These are phyloP conservation scores for Mus minutoides DNA, from an alignment of 2,797 vertebrate genomes.

Conservation along the genomic window DNA sequence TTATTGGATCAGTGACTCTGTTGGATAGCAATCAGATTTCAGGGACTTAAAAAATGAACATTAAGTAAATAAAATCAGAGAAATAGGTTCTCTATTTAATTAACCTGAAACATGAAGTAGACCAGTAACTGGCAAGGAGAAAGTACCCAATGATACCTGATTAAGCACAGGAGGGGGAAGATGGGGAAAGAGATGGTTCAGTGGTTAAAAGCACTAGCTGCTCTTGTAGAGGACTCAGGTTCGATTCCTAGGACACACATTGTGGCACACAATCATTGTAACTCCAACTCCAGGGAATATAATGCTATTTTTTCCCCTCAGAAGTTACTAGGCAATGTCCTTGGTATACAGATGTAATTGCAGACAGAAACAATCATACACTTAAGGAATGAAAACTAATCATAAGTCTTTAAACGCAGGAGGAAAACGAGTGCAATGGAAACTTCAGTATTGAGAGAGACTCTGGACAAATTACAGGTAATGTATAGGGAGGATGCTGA, in stretches of 20 bases:
- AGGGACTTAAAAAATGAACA: constrained; percentile 22
- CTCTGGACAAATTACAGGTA: neutral
- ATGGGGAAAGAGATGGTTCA: neutral
- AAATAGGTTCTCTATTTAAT: constrained; percentile 9
- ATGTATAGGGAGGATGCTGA: neutral
- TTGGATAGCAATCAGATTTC: constrained; percentile 16
- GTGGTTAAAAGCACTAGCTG: neutral
- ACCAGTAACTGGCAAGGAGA: neutral
- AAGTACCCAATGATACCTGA: neutral
- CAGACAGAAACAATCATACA: neutral
- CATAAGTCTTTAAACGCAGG: neutral
- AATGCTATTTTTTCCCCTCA: neutral
- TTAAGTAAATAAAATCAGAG: constrained; percentile 57
- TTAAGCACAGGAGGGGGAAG: neutral
- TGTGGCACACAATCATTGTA: neutral
- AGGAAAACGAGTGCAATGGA: neutral
- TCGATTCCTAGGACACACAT: neutral
- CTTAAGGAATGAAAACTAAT: neutral
- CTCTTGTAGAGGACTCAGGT: neutral
- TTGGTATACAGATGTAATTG: neutral
- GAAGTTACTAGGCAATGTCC: neutral
- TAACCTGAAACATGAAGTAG: constrained; percentile 7
- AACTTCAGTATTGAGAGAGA: neutral
- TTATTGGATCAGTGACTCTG: neutral
- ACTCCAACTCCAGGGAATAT: neutral